Conservation (phyloP, 2,113 vertebrate species). For the Monarcha castaneiventris region DNA sequence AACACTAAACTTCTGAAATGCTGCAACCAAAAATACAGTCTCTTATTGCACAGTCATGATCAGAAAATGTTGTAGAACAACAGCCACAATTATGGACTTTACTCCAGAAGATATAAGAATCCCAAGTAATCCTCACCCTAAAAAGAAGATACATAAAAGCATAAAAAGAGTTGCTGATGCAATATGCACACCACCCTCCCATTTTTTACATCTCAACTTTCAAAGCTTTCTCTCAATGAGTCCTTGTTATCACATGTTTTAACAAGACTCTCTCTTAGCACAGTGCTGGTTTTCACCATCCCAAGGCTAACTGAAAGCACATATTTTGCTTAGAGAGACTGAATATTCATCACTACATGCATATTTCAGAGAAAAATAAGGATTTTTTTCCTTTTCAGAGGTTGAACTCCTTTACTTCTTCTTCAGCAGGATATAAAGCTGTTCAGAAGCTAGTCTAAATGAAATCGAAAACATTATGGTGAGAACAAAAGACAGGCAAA, state of each 20-base stretch:
- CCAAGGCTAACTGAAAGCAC: background rate
- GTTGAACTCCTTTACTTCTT: background rate
- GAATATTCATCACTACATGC: background rate
- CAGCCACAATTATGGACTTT: background rate
- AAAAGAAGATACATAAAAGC: background rate
- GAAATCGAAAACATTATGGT: background rate
- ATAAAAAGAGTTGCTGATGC: background rate
- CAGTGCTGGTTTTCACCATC: background rate
- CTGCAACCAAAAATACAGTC: background rate
- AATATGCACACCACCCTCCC: background rate
- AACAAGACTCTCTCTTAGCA: background rate
- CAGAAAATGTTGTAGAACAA: background rate
- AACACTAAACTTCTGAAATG: background rate
- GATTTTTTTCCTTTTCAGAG: background rate
- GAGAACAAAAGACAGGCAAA: background rate
- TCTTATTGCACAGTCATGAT: background rate
- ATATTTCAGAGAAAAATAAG: background rate
- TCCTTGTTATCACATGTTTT: background rate
- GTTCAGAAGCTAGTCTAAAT: background rate
- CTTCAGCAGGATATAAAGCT: background rate
- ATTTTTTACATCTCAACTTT: background rate
- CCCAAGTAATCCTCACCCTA: background rate
- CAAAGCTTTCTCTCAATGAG: background rate
- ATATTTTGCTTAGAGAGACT: background rate
- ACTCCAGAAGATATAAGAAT: background rate